Evolutionary conservation across 1,140 invertebrate genomes (phyloP).

Genomic region (Zophobas atratus): DNA sequence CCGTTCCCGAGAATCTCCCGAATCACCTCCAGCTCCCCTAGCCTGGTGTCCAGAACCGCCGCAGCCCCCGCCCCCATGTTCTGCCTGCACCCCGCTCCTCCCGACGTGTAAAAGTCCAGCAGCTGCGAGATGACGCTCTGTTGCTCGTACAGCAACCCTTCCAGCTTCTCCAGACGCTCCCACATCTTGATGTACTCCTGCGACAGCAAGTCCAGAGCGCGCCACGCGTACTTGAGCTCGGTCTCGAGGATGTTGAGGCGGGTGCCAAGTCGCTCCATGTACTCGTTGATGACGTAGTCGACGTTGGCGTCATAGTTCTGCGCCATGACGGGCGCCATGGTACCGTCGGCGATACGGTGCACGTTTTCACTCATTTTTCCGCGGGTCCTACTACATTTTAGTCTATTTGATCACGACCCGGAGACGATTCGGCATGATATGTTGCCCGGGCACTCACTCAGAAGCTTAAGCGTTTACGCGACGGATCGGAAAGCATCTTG

Average conservation of each 20-base stretch:
- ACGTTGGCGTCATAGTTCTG: conserved; percentile 68
- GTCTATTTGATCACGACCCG: conserved; percentile 12
- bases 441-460: conserved; percentile 29
- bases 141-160: conserved; percentile 89
- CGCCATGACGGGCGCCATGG: conserved; percentile 61
- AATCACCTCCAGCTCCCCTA: conserved; percentile 73
- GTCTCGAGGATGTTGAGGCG: conserved; percentile 89
- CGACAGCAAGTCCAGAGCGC: conserved; percentile 90
- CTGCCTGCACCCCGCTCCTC: conserved; percentile 57
- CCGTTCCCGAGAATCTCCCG: conserved; percentile 75
- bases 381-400: conserved; percentile 35
- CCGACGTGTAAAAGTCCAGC: conserved; percentile 81
- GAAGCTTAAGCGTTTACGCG: conserved; percentile 46
- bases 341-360: conserved; percentile 58
- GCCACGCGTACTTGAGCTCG: conserved; percentile 92
- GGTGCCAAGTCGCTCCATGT: conserved; percentile 91
- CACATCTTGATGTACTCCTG: conserved; percentile 96
- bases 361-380: conserved; percentile 59
- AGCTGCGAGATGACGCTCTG: conserved; percentile 92
- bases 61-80: conserved; percentile 51
- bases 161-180: conserved; percentile 92
- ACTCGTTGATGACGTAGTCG: conserved; percentile 85
- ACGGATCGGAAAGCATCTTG: conserved; percentile 23
- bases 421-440: conserved; percentile 52
- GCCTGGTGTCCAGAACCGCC: conserved; percentile 59